A percentile compares a stretch with the other conserved stretches of the same genome.
Conservation (phyloP, 1,140 invertebrate genomes). For the Latrodectus geometricus region DNA sequence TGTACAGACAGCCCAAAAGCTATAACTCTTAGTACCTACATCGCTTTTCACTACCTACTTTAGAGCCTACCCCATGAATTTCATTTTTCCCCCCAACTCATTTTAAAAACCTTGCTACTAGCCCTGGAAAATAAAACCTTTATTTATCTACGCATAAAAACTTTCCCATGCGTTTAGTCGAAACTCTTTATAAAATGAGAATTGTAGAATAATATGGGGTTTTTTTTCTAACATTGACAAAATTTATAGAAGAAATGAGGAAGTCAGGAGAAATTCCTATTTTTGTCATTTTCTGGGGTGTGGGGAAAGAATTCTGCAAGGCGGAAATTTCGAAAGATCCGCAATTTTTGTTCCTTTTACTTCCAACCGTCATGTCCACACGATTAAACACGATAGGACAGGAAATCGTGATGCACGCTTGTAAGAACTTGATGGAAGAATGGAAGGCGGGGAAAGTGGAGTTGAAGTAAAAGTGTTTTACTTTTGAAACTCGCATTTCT, state of each 20-base stretch:
- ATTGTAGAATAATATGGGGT: slow-evolving; percentile 1
- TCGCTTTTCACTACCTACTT: not conserved
- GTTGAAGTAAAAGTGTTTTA: too few species aligned
- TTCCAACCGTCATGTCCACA: not conserved
- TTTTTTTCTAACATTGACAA: not conserved
- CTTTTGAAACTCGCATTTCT: too few species aligned
- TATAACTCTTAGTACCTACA: slow-evolving; percentile 1
- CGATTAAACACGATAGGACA: slow-evolving; percentile 4
- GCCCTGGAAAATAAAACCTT: slow-evolving; percentile 7
- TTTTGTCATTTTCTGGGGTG: not conserved
- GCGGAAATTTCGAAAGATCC: not conserved
- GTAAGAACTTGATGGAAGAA: too few species aligned
- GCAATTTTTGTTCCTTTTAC: slow-evolving; percentile 4
- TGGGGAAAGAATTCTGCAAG: not conserved
- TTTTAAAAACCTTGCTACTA: not conserved
- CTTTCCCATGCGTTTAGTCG: not conserved
- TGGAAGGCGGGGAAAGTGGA: too few species aligned
- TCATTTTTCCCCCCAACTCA: not conserved
- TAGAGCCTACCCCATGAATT: not conserved
- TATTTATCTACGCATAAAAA: slow-evolving; percentile 37
- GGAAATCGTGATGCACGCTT: not conserved
- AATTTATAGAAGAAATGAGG: too few species aligned
- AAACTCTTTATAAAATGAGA: not conserved
- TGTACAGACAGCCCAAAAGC: slow-evolving; percentile 10
- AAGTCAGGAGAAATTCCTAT: not conserved